These are phyloP conservation scores for Dryococelus australis DNA, from an alignment of 2,888 invertebrate genomes.

Conservation along the genomic window DNA sequence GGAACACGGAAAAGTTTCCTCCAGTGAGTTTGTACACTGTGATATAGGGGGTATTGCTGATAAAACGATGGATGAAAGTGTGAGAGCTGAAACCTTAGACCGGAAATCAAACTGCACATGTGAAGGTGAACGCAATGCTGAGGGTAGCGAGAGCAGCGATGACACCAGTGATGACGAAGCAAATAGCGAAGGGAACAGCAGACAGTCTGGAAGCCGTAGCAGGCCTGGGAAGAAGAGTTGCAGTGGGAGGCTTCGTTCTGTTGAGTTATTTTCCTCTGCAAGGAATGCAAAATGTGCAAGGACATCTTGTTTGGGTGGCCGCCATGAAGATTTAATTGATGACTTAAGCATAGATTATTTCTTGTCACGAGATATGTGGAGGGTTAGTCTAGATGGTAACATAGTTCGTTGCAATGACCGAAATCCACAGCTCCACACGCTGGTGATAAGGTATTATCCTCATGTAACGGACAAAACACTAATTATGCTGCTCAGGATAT, in stretches of 20 bases:
- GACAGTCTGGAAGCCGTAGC: not conserved
- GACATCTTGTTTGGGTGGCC: not conserved
- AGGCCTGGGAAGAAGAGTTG: not conserved
- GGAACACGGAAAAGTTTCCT: not conserved
- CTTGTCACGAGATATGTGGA: not conserved
- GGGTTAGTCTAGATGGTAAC: not conserved
- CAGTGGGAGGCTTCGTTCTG: not conserved
- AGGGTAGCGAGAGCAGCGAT: not conserved
- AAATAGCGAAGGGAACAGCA: not conserved
- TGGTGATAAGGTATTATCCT: slow-evolving; percentile 67
- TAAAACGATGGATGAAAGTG: not conserved
- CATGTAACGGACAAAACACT: slow-evolving; percentile 70
- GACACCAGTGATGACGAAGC: not conserved
- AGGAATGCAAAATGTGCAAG: not conserved
- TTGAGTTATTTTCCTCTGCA: not conserved
- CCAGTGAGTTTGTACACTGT: not conserved
- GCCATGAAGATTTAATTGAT: not conserved
- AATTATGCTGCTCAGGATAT: slow-evolving; percentile 68
- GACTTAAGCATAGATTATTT: slow-evolving; percentile 3
- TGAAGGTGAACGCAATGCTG: not conserved
- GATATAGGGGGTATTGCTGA: not conserved
- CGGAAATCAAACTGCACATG: not conserved
- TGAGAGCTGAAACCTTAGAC: not conserved
- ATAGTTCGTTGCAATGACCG: slow-evolving; percentile 1
- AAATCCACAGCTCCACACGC: slow-evolving; percentile 56